phyloP scores from a whole-genome alignment of 2,888 invertebrate species.

The Thereva nobilitata region DNA sequence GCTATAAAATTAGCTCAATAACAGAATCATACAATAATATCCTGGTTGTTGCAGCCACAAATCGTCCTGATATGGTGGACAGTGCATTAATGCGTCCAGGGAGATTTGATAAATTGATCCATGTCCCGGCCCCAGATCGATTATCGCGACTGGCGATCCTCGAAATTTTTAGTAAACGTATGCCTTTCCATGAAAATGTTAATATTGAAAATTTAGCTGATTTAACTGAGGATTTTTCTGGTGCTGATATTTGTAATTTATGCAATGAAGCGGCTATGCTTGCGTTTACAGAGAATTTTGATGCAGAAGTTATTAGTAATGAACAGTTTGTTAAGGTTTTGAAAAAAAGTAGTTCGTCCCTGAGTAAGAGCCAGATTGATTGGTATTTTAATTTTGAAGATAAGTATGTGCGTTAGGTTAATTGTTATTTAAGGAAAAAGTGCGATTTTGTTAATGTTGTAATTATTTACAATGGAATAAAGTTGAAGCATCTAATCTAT shows the following conservation, averaged over 20 bases:
- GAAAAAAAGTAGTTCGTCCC: slow-evolving; percentile 55
- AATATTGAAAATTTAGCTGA: slow-evolving; percentile 57
- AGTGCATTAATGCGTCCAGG: slow-evolving; percentile 67
- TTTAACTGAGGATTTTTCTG: slow-evolving; percentile 62
- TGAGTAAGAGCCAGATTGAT: slow-evolving; percentile 54
- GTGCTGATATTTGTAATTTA: slow-evolving; percentile 67
- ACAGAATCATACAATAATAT: slow-evolving; percentile 51
- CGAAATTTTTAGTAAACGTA: slow-evolving; percentile 55
- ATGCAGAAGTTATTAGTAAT: slow-evolving; percentile 50
- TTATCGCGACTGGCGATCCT: slow-evolving; percentile 61
- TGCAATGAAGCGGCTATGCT: slow-evolving; percentile 66
- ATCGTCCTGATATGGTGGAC: slow-evolving; percentile 67
- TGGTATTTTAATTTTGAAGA: slow-evolving; percentile 55
- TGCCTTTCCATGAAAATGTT: slow-evolving; percentile 58
- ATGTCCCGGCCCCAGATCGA: slow-evolving; percentile 64
- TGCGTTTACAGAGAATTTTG: slow-evolving; percentile 62
- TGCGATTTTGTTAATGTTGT: too few relatives aligned
- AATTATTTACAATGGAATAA: too few relatives aligned
- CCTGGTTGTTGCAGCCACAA: slow-evolving; percentile 68
- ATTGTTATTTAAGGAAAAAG: background rate
- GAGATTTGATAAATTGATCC: slow-evolving; percentile 65
- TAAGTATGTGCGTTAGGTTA: slow-evolving; percentile 41
- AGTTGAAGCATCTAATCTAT: too few relatives aligned
- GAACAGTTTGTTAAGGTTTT: slow-evolving; percentile 58
- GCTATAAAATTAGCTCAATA: slow-evolving; percentile 45